These are phyloP conservation scores for Bugulina stolonifera DNA, from an alignment of 2,888 invertebrate genomes.

Conservation along the genomic window DNA sequence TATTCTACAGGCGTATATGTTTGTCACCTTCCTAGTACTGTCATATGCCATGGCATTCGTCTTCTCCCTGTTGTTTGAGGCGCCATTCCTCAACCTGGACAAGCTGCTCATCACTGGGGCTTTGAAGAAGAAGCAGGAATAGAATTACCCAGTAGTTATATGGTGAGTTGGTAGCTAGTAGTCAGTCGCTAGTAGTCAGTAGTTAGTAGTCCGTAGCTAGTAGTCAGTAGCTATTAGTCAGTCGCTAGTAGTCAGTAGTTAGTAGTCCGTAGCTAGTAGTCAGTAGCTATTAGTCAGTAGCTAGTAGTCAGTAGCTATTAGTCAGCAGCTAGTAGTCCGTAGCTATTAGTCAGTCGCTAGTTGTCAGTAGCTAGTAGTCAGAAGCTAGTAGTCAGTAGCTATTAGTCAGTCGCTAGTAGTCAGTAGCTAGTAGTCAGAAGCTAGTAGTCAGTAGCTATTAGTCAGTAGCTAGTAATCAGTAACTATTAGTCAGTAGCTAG, in stretches of 20 bases:
- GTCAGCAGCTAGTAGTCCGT: too few species aligned
- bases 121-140: background rate
- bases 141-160: too few species aligned
- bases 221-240: too few species aligned
- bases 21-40: background rate
- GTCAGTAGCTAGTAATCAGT: background rate
- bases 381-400: background rate
- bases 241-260: too few species aligned
- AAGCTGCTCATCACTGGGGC: background rate
- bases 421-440: background rate
- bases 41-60: conserved; percentile 2
- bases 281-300: too few species aligned
- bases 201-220: too few species aligned
- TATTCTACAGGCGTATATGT: background rate
- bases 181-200: too few species aligned
- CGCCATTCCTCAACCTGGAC: conserved; percentile 20
- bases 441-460: background rate
- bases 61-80: conserved; percentile 23
- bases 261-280: too few species aligned
- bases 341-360: too few species aligned
- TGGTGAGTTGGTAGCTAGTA: too few species aligned
- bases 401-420: background rate
- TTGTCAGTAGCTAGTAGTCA: background rate
- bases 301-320: background rate
- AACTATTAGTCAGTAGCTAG: too few species aligned